Evolutionary conservation across 2,113 vertebrate genomes (phyloP), one percentile per base, ranked within the genome.

Genomic region (Reinhardtius hippoglossoides): DNA sequence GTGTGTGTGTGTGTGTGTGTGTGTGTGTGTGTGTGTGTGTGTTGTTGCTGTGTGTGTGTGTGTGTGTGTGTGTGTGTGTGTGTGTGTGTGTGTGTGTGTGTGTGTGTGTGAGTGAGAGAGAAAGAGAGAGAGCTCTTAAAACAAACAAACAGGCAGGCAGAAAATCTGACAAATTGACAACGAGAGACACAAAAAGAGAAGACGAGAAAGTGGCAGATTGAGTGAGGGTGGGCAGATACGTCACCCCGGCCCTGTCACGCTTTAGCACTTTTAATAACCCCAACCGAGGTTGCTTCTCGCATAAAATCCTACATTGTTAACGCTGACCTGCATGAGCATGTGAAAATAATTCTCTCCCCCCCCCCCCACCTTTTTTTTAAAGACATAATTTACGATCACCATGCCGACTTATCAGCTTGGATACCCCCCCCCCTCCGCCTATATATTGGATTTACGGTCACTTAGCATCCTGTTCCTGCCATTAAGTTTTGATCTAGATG

Each of bases 121-220:
- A 21, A 42, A 27, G 16, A 54, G 35, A 62, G 67, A 77, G 64
- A 50, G 56, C 50, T 56, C 76, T 74, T 79, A 74, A 85, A 84
- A 80, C 69, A 86, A 86, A 80, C 71, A 84, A 78, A 85, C 72
- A 77, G 71, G 54, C 69, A 84, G 81, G 74, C 81, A 85, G 81
- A 88, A 88, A 86, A 80, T 80, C 76, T 68, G 82, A 91, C 73
- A 85, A 86, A 87, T 73, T 85, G 83, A 78, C 72, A 83, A 82
- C 79, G 75, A 81, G 78, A 64, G 74, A 85, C 69, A 87, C 81
- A 88, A 87, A 82, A 80, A 81, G 78, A 84, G 31, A 23, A 67
- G 65, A 54, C 48, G 67, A 65, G 58, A 68, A 46, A 76, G 65
- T 73, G 56, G 24, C 35, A 67, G 37, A 65, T 37, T 37, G 35